Evolutionary conservation across 2,888 invertebrate species (phyloP).

Genomic region (Omphaloscelis lunosa): DNA sequence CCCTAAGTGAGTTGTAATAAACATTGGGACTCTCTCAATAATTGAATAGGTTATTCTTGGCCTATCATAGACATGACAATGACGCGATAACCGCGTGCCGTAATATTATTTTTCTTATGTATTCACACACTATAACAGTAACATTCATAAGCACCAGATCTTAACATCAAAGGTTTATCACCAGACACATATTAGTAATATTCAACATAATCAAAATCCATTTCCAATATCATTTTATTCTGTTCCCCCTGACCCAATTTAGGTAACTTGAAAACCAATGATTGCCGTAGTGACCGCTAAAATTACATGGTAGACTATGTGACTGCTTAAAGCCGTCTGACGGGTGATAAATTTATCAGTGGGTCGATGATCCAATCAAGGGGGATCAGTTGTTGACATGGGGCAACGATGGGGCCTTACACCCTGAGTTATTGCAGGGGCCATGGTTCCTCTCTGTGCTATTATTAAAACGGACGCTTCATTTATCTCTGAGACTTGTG

Average conservation of each 20-base stretch:
- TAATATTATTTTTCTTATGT: not conserved
- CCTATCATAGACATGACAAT: not conserved
- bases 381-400: slow-evolving; percentile 67
- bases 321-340: slow-evolving; percentile 49
- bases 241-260: slow-evolving; percentile 5
- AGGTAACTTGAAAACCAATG: slow-evolving; percentile 25
- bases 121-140: not conserved
- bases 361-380: slow-evolving; percentile 70
- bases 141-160: not conserved
- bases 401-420: slow-evolving; percentile 64
- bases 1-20: not conserved
- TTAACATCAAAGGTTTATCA: not conserved
- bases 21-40: not conserved
- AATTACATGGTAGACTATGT: slow-evolving; percentile 49
- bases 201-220: slow-evolving; percentile 2
- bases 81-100: not conserved
- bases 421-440: slow-evolving; percentile 64
- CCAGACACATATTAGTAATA: not conserved
- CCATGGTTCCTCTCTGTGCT: slow-evolving; percentile 39
- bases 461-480: slow-evolving; percentile 54
- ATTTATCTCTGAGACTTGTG: slow-evolving; percentile 43
- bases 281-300: slow-evolving; percentile 42
- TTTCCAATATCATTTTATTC: not conserved
- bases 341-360: slow-evolving; percentile 66
- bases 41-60: not conserved